Base-by-base conservation (phyloP, 92 coral and sea anemone species). In the Phenganax marumi region DNA sequence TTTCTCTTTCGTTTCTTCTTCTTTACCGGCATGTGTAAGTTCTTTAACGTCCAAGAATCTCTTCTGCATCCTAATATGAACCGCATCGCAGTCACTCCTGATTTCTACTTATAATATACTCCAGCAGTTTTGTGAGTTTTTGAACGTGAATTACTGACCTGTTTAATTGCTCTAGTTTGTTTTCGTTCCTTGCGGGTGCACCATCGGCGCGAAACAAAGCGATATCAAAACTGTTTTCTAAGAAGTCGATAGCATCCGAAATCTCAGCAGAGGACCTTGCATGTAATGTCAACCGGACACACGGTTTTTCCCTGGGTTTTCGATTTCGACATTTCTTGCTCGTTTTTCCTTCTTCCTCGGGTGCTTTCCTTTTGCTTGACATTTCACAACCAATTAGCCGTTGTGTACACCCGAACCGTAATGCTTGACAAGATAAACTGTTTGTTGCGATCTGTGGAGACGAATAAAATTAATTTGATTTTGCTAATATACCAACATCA, bases 151-250 rank as follows among this genome's bases (percentile, higher is more conserved):
- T 10, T 16, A 52, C 13, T 52, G 12, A 64, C 70, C 33, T 49
- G 71, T 77, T 77, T 24, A 77, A 50, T 24, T 77, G 71, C 25
- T 77, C 82, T 9, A 77, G 8, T 11, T 51, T 77, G 14, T 63
- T 58, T 50, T 50, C 70, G 17, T 58, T 19, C 17, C 13, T 26
- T 24, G 68, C 52, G 19, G 19, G 21, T 14, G 66, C 80, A 1
- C 66, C 50, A 8, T 75, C 80, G 13, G 82, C 57, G 7, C 47
- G 64, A 47, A 58, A 77, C 71, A 54, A 12, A 6, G 47, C 58
- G 70, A 77, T 62, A 65, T 77, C 82, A 56, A 77, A 77, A 77
- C 58, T 17, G 17, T 77, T 21, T 60, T 77, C 82, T 56, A 77
- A 54, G 48, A 77, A 77, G 24, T 77, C 71, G 17, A 65, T 77